Evolutionary conservation across 1,140 invertebrate species (phyloP), one percentile per base, ranked within the genome.

Genomic region (Brachionus sp.): DNA sequence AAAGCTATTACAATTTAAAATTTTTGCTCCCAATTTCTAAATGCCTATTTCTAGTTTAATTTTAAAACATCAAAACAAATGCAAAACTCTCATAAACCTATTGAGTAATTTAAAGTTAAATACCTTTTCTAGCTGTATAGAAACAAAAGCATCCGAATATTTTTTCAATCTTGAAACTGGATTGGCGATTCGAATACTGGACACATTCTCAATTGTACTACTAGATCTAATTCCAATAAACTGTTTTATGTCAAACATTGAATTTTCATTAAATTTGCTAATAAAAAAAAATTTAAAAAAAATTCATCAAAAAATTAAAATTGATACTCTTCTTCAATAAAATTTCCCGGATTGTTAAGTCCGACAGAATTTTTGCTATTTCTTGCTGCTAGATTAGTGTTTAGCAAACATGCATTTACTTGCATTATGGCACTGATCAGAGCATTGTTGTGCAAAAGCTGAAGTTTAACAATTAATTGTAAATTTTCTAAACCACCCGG

Each of bases 111-210:
- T 29, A 29, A 3, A 29, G 29, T 53, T 84, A 82, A 19, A 19
- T 57, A 89, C 88, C 86, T 89, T 89, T 84, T 89, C 88, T 29
- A 88, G 84, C 78, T 89, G 88, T 25, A 89, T 84, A 25, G 88
- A 89, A 19, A 89, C 84, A 85, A 89, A 89, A 7, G 88, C 86
- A 75, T 89, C 87, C 1, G 87, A 85, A 37, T 12, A 66, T 82
- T 66, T 82, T 68, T 82, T 66, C 39, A 66, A 66, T 25, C 19
- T 19, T 13, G 62, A 64, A 16, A 66, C 16, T 53, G 16, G 7
- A 25, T 42, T 82, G 29, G 39, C 23, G 0, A 70, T 70, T 42
- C 66, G 29, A 6, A 70, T 70, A 70, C n/a, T 70, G 1, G 66
- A 39, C 9, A 9, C 7, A 70, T 39, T 70, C 7, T 70, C 66